Evolutionary conservation across 2,888 invertebrate genomes (phyloP).

Genomic region (Catocala sponsa): DNA sequence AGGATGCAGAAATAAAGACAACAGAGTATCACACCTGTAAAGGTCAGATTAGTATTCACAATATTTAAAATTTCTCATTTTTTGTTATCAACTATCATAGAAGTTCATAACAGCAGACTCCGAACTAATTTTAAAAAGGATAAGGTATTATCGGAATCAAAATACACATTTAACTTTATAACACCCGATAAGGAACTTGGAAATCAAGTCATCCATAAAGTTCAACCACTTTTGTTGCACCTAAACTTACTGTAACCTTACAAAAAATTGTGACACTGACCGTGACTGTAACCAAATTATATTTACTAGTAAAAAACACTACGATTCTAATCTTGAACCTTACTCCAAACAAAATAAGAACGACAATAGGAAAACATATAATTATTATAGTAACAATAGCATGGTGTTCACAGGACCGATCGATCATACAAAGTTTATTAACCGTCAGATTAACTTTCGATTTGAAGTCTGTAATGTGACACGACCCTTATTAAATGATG

Average conservation of each 20-base stretch:
- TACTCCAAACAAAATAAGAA: constrained; percentile 41
- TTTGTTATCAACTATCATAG: too few species aligned
- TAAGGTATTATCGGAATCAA: neutral
- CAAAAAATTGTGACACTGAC: constrained; percentile 64
- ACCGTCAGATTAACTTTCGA: constrained; percentile 78
- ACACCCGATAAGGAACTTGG: constrained; percentile 34
- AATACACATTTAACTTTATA: constrained; percentile 32
- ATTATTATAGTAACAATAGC: constrained; percentile 21
- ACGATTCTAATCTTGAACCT: constrained; percentile 43
- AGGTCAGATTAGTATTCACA: too few species aligned
- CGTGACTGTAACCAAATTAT: constrained; percentile 49
- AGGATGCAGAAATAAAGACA: too few species aligned
- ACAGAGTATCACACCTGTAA: too few species aligned
- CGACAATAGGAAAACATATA: constrained; percentile 8
- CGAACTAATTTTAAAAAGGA: too few species aligned
- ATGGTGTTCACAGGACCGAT: constrained; percentile 60
- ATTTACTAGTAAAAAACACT: constrained; percentile 16
- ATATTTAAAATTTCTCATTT: too few species aligned
- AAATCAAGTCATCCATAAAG: constrained; percentile 73
- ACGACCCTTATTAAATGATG: constrained; percentile 57
- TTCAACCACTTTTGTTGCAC: constrained; percentile 68
- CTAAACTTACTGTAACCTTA: constrained; percentile 63
- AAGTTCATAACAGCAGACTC: too few species aligned
- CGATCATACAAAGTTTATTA: constrained; percentile 77
- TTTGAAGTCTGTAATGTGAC: constrained; percentile 71